Base-by-base conservation (phyloP, 2,888 invertebrate genomes). In the Homarus gammarus region DNA sequence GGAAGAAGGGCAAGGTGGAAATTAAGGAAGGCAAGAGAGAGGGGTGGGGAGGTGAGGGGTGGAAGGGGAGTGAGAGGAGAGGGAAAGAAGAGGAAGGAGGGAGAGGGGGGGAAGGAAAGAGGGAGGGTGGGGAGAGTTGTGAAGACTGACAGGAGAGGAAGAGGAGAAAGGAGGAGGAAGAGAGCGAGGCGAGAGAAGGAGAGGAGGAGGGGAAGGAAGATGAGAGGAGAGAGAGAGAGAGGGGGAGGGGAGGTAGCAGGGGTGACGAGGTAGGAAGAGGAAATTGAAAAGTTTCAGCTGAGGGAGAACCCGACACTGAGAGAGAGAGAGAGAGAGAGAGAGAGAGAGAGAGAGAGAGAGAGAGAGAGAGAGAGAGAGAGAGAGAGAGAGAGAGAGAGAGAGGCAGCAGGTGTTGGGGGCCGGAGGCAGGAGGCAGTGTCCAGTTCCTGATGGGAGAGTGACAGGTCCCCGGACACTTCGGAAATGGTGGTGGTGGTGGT, bases 291-390 rank as follows among this genome's bases (percentile, higher is more conserved):
- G n/a, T 27, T 12, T 1, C 15, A 33, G 0, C 22, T 10, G 68
- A 68, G 0, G 10, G 68, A 68, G 22, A 68, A 12, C 15, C 2
- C 12, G n/a, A 68, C 27, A 22, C 1, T 38, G 15, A 18, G 40
- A 40, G 38, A 77, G 51, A 49, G 36, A 33, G 61, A 51, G 51
- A 79, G 40, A 40, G 75, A 77, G 75, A 77, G 27, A 40, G 75
- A 77, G n/a, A 33, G 33, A 79, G 36, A 79, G 33, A 18, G 36
- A 79, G 33, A 61, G 31, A 33, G 22, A 27, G 31, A 51, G 33
- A 78, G 33, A 78, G 12, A 31, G 38, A 73, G 38, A 38, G 40
- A 73, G 38, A 73, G 40, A 56, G 56, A 56, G 56, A 56, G 56
- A 56, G 56, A 56, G 56, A 56, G 56, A 56, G 15, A 56, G 15